Conservation (phyloP, 30 jellyfish, hydroid and myxozoan genomes). For the Clytia hemisphaerica region DNA sequence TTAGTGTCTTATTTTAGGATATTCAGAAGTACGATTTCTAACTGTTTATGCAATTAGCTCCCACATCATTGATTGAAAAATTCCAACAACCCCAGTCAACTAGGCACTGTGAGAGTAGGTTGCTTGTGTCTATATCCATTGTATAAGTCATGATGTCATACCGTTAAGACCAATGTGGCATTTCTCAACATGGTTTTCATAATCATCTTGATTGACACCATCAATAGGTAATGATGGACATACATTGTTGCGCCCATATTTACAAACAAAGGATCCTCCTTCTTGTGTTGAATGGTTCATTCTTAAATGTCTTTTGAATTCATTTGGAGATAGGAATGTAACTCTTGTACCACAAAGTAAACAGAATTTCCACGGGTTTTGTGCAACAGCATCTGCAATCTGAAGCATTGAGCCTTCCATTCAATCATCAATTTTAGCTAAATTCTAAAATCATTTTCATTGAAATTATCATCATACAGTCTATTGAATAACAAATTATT, state of each 20-base stretch:
- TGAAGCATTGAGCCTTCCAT: slow-evolving; percentile 54
- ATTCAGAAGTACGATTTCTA: too few species aligned
- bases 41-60: too few species aligned
- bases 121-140: too few species aligned
- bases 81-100: too few species aligned
- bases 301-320: slow-evolving; percentile 75
- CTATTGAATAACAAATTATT: too few species aligned
- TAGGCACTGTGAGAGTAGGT: too few species aligned
- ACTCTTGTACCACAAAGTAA: slow-evolving; percentile 58
- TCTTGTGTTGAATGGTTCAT: slow-evolving; percentile 75
- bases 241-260: slow-evolving; percentile 88
- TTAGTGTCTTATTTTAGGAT: too few species aligned
- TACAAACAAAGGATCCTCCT: slow-evolving; percentile 97
- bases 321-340: slow-evolving; percentile 41
- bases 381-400: slow-evolving; percentile 92
- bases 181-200: slow-evolving; percentile 85
- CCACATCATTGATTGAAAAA: too few species aligned
- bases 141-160: too few species aligned
- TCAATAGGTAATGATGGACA: slow-evolving; percentile 94
- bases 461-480: too few species aligned
- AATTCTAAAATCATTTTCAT: too few species aligned
- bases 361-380: slow-evolving; percentile 86
- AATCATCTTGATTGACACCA: slow-evolving; percentile 86
- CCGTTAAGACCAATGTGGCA: slow-evolving; percentile 79
- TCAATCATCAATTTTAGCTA: too few species aligned